Base-by-base conservation (phyloP, 92 coral and sea anemone species). In the Porites divaricata region DNA sequence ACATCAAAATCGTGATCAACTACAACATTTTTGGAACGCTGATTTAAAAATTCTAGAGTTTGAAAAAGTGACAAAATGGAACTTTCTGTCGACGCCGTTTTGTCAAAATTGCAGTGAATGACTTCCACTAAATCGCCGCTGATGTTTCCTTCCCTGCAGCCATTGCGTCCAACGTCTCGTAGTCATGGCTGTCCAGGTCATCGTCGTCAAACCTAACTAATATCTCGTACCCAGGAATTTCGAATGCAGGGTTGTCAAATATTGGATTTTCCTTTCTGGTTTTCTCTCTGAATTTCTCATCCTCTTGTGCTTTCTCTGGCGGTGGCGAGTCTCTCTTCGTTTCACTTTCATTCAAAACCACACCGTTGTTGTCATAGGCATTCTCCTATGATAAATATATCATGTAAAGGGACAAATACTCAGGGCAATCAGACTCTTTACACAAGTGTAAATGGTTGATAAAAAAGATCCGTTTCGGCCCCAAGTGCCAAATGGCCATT, bases 241-340 rank as follows among this genome's bases (percentile, higher is more conserved):
- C 84, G n/a, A 23, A 80, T 22, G 76, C 76, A 20, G 68, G 6
- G 35, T 80, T 80, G 12, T 56, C 51, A 25, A 23, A 80, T 25
- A 67, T 23, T 54, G 25, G 2, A 1, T 10, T 70, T 52, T 8
- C 7, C 28, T 11, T 35, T 7, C 19, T 45, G 10, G 13, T 69
- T 28, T 70, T 69, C 76, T 80, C 67, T 24, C 20, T 56, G 21
- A 79, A 3, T 74, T 51, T 52, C 26, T 54, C 63, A 14, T 80
- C 72, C 48, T 64, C 65, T 41, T 64, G 83, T 20, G 73, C 83
- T 45, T 78, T 78, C 65, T 64, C 83, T 49, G 61, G 24, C 50
- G 72, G 64, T 21, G 84, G 65, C 11, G 76, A 67, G 52, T 11
- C 67, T 54, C 49, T 45, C 58, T 80, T 35, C 45, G 45, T 54